Evolutionary conservation across 1,140 invertebrate genomes (phyloP), one percentile per base, ranked within the genome.

Genomic region (Drosophila kanapiae): DNA sequence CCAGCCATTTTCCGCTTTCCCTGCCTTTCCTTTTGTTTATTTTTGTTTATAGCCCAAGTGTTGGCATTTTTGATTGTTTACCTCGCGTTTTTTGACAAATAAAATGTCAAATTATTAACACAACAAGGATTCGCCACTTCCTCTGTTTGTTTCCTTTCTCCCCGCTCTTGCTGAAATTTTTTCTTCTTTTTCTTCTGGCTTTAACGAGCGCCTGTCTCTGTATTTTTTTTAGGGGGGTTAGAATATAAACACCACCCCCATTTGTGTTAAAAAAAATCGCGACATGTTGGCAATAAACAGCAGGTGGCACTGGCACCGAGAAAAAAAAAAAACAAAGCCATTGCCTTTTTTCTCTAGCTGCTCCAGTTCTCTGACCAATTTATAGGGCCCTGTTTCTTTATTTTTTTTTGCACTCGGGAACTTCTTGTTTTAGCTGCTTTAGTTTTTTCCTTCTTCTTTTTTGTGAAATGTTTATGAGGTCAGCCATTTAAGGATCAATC

Each of bases 21-120:
- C 40, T 35, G 49, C 31, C 23, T 27, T 16, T 45, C 23, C 42
- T 16, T 38, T 38, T 62, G 33, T 47, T 63, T 67, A 29, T 38
- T 42, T 11, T 51, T 53, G 51, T 56, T 51, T 40, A 57, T 75
- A 45, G 56, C 37, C 74, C 75, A 77, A 75, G 76, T 78, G 81
- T 85, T 85, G 40, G 63, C 78, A 8, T 67, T 78, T 65, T 77
- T 71, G 65, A 72, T 80, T 84, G 72, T 84, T 80, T 67, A 59
- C 48, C 43, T 48, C 71, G 62, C 80, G 56, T 35, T 72, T 60
- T 76, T 85, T 86, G 78, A 79, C 82, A 87, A 86, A 86, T 86
- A 86, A 86, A 87, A 87, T 86, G 79, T 82, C 83, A 86, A 86
- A 87, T 87, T 86, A 86, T 86, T 79, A 87, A 86, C 83, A 86